Conservation (phyloP, 92 coral and sea anemone genomes). For the Epizoanthus scotinus region DNA sequence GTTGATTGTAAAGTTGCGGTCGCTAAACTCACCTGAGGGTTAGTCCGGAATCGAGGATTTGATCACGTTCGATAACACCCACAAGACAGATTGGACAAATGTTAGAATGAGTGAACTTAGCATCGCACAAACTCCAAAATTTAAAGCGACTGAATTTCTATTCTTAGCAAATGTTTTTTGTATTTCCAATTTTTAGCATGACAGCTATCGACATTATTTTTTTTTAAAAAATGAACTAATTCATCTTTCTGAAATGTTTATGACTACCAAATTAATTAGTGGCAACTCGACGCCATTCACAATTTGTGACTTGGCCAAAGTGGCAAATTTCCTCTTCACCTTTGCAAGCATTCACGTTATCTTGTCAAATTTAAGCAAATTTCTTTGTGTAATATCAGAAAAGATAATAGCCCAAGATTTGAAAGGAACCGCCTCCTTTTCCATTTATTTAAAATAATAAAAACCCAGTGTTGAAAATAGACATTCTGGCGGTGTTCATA, state of each 20-base stretch:
- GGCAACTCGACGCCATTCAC: neutral
- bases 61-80: no score
- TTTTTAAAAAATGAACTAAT: neutral
- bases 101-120: no score
- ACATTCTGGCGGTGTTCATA: neutral
- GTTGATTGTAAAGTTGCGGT: no score
- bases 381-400: constrained; percentile 18
- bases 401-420: constrained; percentile 9
- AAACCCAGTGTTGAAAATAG: neutral
- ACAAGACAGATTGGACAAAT: no score
- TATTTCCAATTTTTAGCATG: constrained; percentile 2
- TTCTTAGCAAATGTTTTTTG: neutral
- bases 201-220: constrained; percentile 19
- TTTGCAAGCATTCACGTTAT: constrained; percentile 19
- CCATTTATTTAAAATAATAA: constrained; percentile 12
- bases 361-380: constrained; percentile 20
- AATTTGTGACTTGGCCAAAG: neutral
- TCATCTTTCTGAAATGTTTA: neutral
- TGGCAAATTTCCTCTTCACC: constrained; percentile 33
- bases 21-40: constrained; percentile 21
- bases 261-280: constrained; percentile 32
- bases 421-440: constrained; percentile 30
- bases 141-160: no score
- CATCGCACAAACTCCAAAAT: no score
- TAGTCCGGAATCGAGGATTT: neutral